Evolutionary conservation across 2,113 vertebrate genomes (phyloP).

Genomic region (Carollia perspicillata): DNA sequence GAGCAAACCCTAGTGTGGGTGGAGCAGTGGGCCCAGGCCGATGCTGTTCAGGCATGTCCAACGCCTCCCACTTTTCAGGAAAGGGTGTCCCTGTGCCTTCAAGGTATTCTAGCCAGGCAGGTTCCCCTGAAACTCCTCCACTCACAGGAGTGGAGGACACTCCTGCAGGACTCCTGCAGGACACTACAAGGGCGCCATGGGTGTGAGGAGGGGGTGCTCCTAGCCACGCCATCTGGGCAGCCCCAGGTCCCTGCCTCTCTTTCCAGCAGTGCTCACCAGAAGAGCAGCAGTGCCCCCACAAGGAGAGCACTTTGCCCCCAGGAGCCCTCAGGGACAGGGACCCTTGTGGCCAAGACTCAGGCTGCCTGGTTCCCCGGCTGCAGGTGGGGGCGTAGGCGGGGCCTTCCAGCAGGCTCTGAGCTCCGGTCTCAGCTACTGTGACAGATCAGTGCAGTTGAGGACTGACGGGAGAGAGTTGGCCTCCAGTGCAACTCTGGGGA

Average conservation of each 20-base stretch:
- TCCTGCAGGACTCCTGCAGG: not conserved
- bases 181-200: not conserved
- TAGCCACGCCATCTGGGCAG: not conserved
- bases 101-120: fast-evolving
- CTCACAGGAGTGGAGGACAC: too few relatives aligned
- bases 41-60: not conserved
- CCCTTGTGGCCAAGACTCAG: fast-evolving
- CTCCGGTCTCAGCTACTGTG: not conserved
- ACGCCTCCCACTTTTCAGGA: not conserved
- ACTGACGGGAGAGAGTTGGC: not conserved
- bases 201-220: not conserved
- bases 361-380: not conserved
- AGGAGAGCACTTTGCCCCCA: not conserved
- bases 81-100: not conserved
- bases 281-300: not conserved
- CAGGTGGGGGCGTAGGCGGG: fast-evolving
- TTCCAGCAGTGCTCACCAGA: not conserved
- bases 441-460: not conserved
- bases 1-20: not conserved
- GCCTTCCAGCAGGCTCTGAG: not conserved
- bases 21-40: not conserved
- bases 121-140: not conserved
- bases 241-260: not conserved
- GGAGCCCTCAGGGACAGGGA: too few relatives aligned
- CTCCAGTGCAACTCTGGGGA: not conserved